Evolutionary conservation across 2,113 vertebrate genomes (phyloP).

Genomic region (Piprites chloris): DNA sequence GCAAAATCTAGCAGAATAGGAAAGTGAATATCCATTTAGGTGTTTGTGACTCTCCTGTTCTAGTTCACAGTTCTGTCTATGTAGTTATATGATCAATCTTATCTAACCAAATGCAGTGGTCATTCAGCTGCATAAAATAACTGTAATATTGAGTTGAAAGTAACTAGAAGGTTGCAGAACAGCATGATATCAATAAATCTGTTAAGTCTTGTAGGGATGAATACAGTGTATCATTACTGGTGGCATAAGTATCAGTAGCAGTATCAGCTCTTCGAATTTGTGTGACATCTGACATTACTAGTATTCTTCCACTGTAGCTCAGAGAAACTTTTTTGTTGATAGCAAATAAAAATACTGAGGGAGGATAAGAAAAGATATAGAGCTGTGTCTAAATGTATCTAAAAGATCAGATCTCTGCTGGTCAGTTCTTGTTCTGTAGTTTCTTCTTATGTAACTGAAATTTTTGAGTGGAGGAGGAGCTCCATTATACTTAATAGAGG

Average conservation of each 20-base stretch:
- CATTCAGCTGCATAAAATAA: background rate
- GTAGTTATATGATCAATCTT: background rate
- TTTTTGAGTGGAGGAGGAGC: background rate
- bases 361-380: background rate
- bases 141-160: background rate
- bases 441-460: background rate
- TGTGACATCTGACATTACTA: background rate
- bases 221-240: background rate
- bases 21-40: background rate
- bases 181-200: background rate
- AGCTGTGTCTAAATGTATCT: background rate
- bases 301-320: background rate
- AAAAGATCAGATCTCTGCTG: background rate
- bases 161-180: background rate
- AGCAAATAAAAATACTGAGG: background rate
- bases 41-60: background rate
- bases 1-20: background rate
- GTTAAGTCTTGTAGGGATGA: background rate
- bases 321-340: background rate
- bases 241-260: background rate
- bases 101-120: background rate
- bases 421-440: background rate
- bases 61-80: background rate
- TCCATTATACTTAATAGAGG: background rate
- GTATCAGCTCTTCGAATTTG: background rate